Base-by-base conservation (phyloP, 2,797 vertebrate species). In the Pyrocephalus nanus region DNA sequence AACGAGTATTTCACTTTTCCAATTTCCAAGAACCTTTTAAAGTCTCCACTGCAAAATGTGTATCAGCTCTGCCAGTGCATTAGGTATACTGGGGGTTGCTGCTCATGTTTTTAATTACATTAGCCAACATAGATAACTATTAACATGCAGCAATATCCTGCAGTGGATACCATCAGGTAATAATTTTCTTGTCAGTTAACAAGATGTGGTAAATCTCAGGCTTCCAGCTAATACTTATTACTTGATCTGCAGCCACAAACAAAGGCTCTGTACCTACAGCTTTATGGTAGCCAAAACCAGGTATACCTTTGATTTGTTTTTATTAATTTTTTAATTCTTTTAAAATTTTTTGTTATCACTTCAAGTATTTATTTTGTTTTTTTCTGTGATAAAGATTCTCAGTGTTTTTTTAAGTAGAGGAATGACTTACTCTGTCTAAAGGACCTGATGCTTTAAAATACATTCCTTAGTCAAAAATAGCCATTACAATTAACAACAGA, bases 91-190 rank as follows among this genome's bases (percentile, higher is more conserved):
- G 60, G 15, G 86, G 82, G 36, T 5, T 88, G 66, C 51, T 93
- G 80, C 48, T 79, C 57, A 74, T 74, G 30, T 32, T 80, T 93
- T 87, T 76, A 88, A 96, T 95, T 58, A 71, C 36, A 71, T 93
- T 93, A 96, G 72, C 61, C 85, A 74, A 72, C 53, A 57, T 4
- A 80, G 74, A 65, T 82, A 72, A 85, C 77, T 74, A 96, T 77
- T 91, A 93, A 60, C 47, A 45, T 19, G n/a, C n/a, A 81, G 80
- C 57, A 93, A 88, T 77, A 95, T 74, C 80, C 90, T 94, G 86
- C 74, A 58, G 62, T 77, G 72, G 90, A 90, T 69, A 80, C 25
- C 71, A 94, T 71, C 72, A 91, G 64, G 86, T 87, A 67, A 93
- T 64, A 64, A 89, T 92, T 86, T 87, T 73, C 80, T 51, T 7